A percentile compares a stretch with the other conserved stretches of the same genome.
Evolutionary conservation across 2,113 vertebrate species (phyloP).

Genomic region (Asarcornis scutulata): DNA sequence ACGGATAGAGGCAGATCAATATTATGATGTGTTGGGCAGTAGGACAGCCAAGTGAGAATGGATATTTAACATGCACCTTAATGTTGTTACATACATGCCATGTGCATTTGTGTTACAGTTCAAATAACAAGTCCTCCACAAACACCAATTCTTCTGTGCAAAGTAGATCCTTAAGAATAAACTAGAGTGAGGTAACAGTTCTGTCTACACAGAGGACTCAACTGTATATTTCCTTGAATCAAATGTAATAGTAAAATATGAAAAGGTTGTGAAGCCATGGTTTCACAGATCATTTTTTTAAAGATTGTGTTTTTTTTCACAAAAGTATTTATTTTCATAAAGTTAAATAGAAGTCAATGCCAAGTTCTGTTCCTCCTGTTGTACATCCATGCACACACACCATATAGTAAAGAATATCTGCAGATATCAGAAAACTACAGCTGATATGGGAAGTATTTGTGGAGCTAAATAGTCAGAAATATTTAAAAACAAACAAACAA

Average conservation of each 20-base stretch:
- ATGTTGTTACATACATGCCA: background rate
- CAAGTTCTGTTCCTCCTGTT: background rate
- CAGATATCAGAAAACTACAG: background rate
- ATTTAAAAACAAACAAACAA: too few relatives aligned
- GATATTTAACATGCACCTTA: background rate
- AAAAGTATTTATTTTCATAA: background rate
- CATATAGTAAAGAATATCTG: background rate
- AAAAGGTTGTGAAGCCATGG: background rate
- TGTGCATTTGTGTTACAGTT: background rate
- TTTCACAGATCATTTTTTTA: background rate
- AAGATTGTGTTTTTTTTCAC: background rate
- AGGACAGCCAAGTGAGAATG: background rate
- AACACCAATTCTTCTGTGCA: background rate
- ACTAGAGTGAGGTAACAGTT: background rate
- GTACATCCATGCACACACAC: rapidly evolving
- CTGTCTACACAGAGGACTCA: background rate
- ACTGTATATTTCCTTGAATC: background rate
- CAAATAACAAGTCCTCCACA: background rate
- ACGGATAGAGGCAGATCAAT: background rate
- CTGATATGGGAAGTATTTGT: background rate
- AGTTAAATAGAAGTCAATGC: background rate
- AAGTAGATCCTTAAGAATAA: background rate
- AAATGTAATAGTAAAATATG: background rate
- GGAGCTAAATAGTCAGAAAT: background rate
- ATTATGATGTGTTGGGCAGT: background rate